A percentile compares a stretch with the other conserved stretches of the same genome.
Evolutionary conservation across 2,888 invertebrate species (phyloP).

Genomic region (Drosophila nigricruria): DNA sequence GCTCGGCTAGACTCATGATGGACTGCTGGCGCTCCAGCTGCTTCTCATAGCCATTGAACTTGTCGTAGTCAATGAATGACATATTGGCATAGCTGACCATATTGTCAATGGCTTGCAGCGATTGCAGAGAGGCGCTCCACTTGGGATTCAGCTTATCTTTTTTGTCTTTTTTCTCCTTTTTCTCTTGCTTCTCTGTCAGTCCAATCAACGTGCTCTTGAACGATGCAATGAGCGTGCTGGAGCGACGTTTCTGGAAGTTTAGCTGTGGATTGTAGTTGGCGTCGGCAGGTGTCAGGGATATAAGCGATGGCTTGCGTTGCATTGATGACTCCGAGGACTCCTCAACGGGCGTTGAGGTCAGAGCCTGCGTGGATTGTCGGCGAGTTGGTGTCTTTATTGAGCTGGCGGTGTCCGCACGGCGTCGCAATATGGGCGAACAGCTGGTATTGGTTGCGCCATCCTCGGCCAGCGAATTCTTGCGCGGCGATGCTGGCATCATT

Average conservation of each 20-base stretch:
- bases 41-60: conserved; percentile 86
- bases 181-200: conserved; percentile 66
- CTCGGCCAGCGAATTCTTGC: conserved; percentile 73
- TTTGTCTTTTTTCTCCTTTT: conserved; percentile 38
- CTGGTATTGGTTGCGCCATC: conserved; percentile 18
- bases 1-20: conserved; percentile 77
- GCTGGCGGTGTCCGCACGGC: conserved; percentile 54
- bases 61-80: conserved; percentile 87
- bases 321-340: conserved; percentile 20
- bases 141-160: conserved; percentile 84
- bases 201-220: conserved; percentile 81
- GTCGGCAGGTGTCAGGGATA: conserved; percentile 58
- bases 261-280: conserved; percentile 73
- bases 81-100: conserved; percentile 87
- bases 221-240: conserved; percentile 81
- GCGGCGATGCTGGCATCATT: conserved; percentile 76
- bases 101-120: conserved; percentile 86
- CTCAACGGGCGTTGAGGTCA: conserved; percentile 76
- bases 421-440: conserved; percentile 53
- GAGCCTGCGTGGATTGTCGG: conserved; percentile 61
- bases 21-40: conserved; percentile 83
- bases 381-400: conserved; percentile 60
- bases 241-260: conserved; percentile 82
- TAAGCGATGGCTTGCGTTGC: conserved; percentile 63
- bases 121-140: conserved; percentile 87